A percentile compares a stretch with the other conserved stretches of the same genome.
These are phyloP conservation scores for Isotomurus palustris DNA, from an alignment of 2,888 invertebrate genomes.

Conservation along the genomic window DNA sequence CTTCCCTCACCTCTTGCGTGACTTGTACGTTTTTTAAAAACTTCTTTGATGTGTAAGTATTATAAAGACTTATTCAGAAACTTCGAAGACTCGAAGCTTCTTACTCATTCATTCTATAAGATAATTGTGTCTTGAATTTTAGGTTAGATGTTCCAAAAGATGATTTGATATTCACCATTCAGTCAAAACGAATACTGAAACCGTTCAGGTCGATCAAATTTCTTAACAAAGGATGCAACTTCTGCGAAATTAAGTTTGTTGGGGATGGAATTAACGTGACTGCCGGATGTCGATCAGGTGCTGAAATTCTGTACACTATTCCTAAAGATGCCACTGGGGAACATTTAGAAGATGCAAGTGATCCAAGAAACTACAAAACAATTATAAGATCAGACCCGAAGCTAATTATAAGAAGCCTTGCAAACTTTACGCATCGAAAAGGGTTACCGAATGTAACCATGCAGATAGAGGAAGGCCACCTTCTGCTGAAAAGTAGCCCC, in stretches of 20 bases:
- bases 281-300: conserved; percentile 26
- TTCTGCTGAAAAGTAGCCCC: conserved; percentile 30
- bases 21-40: conserved; percentile 24
- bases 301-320: conserved; percentile 24
- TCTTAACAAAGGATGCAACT: conserved; percentile 27
- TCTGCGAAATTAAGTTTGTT: conserved; percentile 28
- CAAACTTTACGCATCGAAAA: conserved; percentile 35
- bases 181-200: conserved; percentile 38
- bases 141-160: conserved; percentile 20
- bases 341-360: conserved; percentile 24
- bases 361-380: conserved; percentile 20
- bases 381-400: conserved; percentile 34
- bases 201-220: conserved; percentile 36
- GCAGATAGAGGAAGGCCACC: conserved; percentile 21
- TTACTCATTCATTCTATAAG: background rate
- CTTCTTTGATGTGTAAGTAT: conserved; percentile 31
- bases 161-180: conserved; percentile 26
- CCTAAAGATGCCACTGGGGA: conserved; percentile 15
- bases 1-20: conserved; percentile 22
- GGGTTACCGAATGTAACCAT: conserved; percentile 37
- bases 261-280: conserved; percentile 24
- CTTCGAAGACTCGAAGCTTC: too few relatives aligned
- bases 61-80: too few relatives aligned
- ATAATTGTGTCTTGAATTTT: conserved; percentile 15
- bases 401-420: conserved; percentile 25